Conservation (phyloP, 2,888 invertebrate genomes). For the Napeogenes sylphis region DNA sequence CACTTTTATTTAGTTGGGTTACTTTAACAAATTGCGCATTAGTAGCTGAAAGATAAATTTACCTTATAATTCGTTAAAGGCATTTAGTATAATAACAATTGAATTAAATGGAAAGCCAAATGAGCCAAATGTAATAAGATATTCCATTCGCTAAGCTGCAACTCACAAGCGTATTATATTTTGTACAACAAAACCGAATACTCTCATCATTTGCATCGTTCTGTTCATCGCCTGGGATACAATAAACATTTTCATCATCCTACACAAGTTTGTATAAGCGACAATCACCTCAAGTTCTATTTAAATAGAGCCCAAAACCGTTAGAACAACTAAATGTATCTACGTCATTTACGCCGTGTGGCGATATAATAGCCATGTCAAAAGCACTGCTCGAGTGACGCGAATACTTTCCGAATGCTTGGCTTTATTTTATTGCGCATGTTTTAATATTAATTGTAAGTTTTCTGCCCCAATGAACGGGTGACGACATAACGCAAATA, state of each 20-base stretch:
- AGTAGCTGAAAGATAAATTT: background rate
- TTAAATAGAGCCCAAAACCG: slow-evolving; percentile 32
- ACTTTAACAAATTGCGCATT: background rate
- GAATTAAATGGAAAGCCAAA: no score
- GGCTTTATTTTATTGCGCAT: slow-evolving; percentile 72
- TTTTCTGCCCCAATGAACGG: slow-evolving; percentile 57
- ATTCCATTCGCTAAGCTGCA: slow-evolving; percentile 17
- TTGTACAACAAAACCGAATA: slow-evolving; percentile 46
- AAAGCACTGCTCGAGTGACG: slow-evolving; percentile 64
- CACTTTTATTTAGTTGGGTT: slow-evolving; percentile 12
- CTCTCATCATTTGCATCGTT: slow-evolving; percentile 55
- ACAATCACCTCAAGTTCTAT: slow-evolving; percentile 24
- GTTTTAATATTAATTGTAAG: slow-evolving; percentile 75
- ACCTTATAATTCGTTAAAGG: background rate
- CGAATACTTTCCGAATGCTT: slow-evolving; percentile 70
- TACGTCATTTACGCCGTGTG: slow-evolving; percentile 24
- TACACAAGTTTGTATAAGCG: slow-evolving; percentile 31
- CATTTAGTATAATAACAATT: background rate
- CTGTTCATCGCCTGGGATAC: slow-evolving; percentile 44
- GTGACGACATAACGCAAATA: slow-evolving; percentile 56
- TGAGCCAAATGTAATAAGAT: slow-evolving; percentile 8
- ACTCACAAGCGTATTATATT: slow-evolving; percentile 27
- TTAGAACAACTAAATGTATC: slow-evolving; percentile 8
- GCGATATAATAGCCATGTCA: slow-evolving; percentile 69
- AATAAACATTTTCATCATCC: slow-evolving; percentile 36